Conservation (phyloP, 1,140 invertebrate genomes). For the Listronotus oregonensis region DNA sequence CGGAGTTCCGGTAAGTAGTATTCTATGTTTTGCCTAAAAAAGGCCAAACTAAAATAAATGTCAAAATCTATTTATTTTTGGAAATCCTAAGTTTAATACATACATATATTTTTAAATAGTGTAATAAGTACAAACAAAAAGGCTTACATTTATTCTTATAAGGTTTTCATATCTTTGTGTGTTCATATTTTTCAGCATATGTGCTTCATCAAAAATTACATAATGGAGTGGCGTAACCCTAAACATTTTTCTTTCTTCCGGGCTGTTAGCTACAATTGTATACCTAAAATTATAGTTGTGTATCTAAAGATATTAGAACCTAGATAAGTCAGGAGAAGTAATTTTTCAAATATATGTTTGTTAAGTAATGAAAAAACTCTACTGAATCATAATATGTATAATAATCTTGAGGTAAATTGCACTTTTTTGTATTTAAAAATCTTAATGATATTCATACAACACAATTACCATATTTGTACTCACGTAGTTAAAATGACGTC, state of each 20-base stretch:
- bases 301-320: neutral
- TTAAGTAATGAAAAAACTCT: too few relatives aligned
- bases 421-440: too few relatives aligned
- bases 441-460: too few relatives aligned
- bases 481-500: constrained; percentile 89
- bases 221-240: constrained; percentile 88
- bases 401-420: neutral
- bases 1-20: constrained; percentile 90
- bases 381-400: too few relatives aligned
- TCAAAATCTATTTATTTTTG: too few relatives aligned
- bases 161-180: constrained; percentile 88
- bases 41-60: neutral
- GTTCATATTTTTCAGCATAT: constrained; percentile 97
- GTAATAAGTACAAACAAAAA: too few relatives aligned
- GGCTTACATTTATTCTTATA: constrained; percentile 79
- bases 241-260: constrained; percentile 91
- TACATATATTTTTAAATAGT: too few relatives aligned
- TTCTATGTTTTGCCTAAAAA: constrained; percentile 73
- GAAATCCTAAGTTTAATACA: too few relatives aligned
- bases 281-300: constrained; percentile 61
- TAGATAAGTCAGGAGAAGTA: neutral
- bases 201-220: constrained; percentile 95
- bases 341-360: constrained; percentile 5
- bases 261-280: constrained; percentile 77
- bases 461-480: constrained; percentile 39